Evolutionary conservation across 1,140 invertebrate genomes (phyloP), one percentile per base, ranked within the genome.

Genomic region (Paraescarpia echinospica): DNA sequence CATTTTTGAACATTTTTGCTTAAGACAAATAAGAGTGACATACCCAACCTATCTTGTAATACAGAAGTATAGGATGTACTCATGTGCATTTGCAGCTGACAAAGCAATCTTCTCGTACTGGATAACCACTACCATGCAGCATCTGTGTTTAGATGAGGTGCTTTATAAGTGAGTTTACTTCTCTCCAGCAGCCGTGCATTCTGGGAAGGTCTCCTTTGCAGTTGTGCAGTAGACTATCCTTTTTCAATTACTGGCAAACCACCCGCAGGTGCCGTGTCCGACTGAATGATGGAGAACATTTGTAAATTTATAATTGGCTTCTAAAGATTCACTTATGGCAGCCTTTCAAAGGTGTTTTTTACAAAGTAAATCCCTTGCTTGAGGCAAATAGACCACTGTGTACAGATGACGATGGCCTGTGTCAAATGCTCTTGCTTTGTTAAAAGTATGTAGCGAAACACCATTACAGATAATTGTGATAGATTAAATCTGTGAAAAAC

Each of bases 191-290:
- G 59, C 59, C 22, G 59, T 77, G 14, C 18, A 77, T 77, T 77
- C 59, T 77, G 59, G 59, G 59, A 77, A 77, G 59, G 59, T 77
- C 22, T 77, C 59, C 22, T 77, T 77, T 77, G 22, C 59, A 22
- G 59, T 77, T 77, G 4, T 77, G 59, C 59, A 77, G 22, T 77
- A 77, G 27, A 77, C 59, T 12, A 77, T 77, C 59, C 18, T 77
- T 77, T 77, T 77, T 77, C 59, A 77, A 77, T 77, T 77, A 77
- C 59, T 77, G 59, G 59, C 59, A 77, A 77, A 27, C 59, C 59
- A 41, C 41, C 59, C 27, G 59, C 59, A 77, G 59, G 59, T 18
- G 22, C 22, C 59, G 22, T 77, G 59, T 77, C 59, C 59, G 27
- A 77, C 59, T 77, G 59, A 77, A 77, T 77, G 59, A 77, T 27